phyloP scores from a whole-genome alignment of 2,888 invertebrate genomes.

The Cantharis rufa region DNA sequence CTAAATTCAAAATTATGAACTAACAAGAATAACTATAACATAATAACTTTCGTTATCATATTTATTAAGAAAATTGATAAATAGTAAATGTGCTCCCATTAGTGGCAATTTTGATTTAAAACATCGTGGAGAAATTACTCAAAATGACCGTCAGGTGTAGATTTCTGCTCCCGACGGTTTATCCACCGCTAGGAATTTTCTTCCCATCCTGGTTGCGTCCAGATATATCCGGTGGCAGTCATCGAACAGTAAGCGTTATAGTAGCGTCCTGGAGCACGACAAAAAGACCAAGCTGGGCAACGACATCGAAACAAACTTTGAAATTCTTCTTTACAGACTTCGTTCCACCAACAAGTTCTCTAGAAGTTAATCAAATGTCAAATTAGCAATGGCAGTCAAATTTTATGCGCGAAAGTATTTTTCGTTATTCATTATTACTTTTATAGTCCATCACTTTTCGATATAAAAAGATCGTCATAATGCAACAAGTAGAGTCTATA shows the following conservation, averaged over 20 bases:
- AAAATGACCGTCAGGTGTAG: conserved; percentile 20
- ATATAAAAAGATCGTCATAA: neutral
- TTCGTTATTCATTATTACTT: neutral
- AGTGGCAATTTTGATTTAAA: neutral
- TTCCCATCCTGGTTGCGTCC: conserved; percentile 74
- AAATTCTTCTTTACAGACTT: conserved; percentile 91
- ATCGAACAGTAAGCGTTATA: conserved; percentile 90
- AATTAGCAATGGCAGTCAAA: neutral
- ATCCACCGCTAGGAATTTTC: conserved; percentile 43
- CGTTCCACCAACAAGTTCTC: conserved; percentile 94
- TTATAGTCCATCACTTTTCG: neutral
- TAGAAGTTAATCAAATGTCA: conserved; percentile 49
- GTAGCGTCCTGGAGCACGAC: conserved; percentile 84
- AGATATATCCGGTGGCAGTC: conserved; percentile 88
- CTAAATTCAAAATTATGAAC: neutral
- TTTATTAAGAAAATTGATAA: neutral
- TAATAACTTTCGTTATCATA: neutral
- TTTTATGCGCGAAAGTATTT: neutral
- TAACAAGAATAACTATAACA: neutral
- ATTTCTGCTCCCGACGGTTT: conserved; percentile 23
- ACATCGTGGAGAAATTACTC: neutral
- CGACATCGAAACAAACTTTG: conserved; percentile 84
- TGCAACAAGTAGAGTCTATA: neutral
- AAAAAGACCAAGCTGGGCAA: conserved; percentile 87
- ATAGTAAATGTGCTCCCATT: neutral